Conservation (phyloP, 2,797 vertebrate species). For the Huso huso region DNA sequence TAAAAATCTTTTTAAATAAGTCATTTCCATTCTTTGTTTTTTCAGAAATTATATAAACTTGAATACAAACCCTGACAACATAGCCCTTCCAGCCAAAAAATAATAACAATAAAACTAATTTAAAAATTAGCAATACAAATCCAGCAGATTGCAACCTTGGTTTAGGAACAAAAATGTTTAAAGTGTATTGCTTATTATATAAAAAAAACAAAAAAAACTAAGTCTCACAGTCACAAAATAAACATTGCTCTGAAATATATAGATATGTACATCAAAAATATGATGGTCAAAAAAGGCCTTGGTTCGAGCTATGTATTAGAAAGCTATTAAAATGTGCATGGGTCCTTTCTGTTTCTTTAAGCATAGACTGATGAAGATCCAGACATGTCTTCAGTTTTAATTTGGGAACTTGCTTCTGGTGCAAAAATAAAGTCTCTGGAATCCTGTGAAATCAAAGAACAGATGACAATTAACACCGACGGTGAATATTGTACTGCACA, state of each 20-base stretch:
- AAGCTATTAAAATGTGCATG: conserved; percentile 25
- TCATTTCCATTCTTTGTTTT: conserved; percentile 31
- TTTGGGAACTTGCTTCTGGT: conserved; percentile 20
- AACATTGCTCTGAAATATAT: conserved; percentile 38
- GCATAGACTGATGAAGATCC: conserved; percentile 25
- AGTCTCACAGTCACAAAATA: conserved; percentile 32
- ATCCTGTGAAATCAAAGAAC: conserved; percentile 8
- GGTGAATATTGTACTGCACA: no score
- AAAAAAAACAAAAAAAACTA: no score
- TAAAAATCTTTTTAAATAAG: conserved; percentile 74
- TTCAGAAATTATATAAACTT: conserved; percentile 31
- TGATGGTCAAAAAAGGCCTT: conserved; percentile 32
- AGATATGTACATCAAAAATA: conserved; percentile 38
- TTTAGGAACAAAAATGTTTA: conserved; percentile 30
- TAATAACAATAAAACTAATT: conserved; percentile 30
- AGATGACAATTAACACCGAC: no score
- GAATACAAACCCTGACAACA: conserved; percentile 40
- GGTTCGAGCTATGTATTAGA: conserved; percentile 32
- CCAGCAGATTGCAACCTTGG: conserved; percentile 58
- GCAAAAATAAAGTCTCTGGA: conserved; percentile 14
- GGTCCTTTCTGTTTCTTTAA: conserved; percentile 14
- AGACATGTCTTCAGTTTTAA: conserved; percentile 17
- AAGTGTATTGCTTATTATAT: conserved; percentile 33
- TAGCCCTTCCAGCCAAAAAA: conserved; percentile 32
- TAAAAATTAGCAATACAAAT: conserved; percentile 52